Conservation (phyloP, 2,113 vertebrate genomes). For the Xiphophorus couchianus region DNA sequence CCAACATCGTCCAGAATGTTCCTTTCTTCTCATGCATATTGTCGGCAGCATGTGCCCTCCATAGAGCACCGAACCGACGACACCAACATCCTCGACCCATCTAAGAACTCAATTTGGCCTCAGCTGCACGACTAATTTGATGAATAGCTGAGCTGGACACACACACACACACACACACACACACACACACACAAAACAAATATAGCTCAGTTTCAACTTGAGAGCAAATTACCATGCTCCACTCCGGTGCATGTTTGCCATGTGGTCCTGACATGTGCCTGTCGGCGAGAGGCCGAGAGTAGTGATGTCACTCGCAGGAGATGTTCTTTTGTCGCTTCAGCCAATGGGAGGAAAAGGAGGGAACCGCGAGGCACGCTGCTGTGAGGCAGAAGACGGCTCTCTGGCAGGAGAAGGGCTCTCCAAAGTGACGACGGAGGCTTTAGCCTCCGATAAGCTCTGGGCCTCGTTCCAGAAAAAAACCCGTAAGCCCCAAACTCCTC, state of each 20-base stretch:
- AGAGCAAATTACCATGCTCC: slow-evolving; percentile 1
- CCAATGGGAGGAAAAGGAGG: slow-evolving; percentile 59
- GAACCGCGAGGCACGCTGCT: slow-evolving; percentile 54
- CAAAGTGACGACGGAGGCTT: slow-evolving; percentile 40
- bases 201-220: slow-evolving; percentile 8
- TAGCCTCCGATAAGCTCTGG: slow-evolving; percentile 55
- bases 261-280: slow-evolving; percentile 44
- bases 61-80: neutral
- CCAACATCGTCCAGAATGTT: neutral
- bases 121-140: slow-evolving; percentile 4
- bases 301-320: slow-evolving; percentile 55
- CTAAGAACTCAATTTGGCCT: slow-evolving; percentile 6
- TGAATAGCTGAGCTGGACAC: slow-evolving; percentile 15
- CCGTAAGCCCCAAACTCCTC: slow-evolving; percentile 24
- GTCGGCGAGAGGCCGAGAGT: slow-evolving; percentile 21
- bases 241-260: slow-evolving; percentile 20
- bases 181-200: neutral
- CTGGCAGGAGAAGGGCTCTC: slow-evolving; percentile 58
- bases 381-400: slow-evolving; percentile 66
- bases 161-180: neutral
- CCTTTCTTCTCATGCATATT: neutral
- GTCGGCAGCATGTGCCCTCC: too few species aligned
- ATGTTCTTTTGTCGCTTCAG: slow-evolving; percentile 43
- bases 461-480: slow-evolving; percentile 41
- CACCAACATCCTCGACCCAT: neutral